Evolutionary conservation across 2,797 vertebrate species (phyloP).

Genomic region (Centropyge bicolor): DNA sequence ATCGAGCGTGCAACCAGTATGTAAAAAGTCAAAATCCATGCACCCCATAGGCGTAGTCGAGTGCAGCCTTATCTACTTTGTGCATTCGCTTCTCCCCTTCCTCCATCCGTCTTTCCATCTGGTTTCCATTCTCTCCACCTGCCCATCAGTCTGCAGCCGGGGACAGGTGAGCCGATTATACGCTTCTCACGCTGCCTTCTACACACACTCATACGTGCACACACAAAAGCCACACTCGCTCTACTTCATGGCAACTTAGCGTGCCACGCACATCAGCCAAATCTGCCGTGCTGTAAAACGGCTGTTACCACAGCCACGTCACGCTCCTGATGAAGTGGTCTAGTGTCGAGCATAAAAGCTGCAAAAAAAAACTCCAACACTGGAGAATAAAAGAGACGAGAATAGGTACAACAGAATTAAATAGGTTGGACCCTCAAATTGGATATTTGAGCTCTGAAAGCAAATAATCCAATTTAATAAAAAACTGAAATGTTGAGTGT

Average conservation of each 20-base stretch:
- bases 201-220: constrained; percentile 28
- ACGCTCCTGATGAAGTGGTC: constrained; percentile 76
- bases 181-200: constrained; percentile 65
- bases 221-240: constrained; percentile 24
- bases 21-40: constrained; percentile 19
- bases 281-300: constrained; percentile 76
- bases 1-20: neutral
- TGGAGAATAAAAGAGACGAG: neutral
- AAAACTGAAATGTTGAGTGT: neutral
- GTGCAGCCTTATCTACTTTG: constrained; percentile 39
- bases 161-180: constrained; percentile 81
- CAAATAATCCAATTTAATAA: neutral
- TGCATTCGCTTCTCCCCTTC: constrained; percentile 35
- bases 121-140: constrained; percentile 78
- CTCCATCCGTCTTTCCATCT: constrained; percentile 63
- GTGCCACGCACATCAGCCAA: constrained; percentile 72
- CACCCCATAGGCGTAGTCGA: constrained; percentile 5
- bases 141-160: constrained; percentile 75
- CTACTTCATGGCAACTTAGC: constrained; percentile 68
- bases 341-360: constrained; percentile 52
- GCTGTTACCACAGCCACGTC: constrained; percentile 72
- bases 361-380: constrained; percentile 22
- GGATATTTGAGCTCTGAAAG: constrained; percentile 1
- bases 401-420: constrained; percentile 15
- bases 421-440: neutral